Evolutionary conservation across 2,888 invertebrate species (phyloP).

Genomic region (Pristionchus exspectatus): DNA sequence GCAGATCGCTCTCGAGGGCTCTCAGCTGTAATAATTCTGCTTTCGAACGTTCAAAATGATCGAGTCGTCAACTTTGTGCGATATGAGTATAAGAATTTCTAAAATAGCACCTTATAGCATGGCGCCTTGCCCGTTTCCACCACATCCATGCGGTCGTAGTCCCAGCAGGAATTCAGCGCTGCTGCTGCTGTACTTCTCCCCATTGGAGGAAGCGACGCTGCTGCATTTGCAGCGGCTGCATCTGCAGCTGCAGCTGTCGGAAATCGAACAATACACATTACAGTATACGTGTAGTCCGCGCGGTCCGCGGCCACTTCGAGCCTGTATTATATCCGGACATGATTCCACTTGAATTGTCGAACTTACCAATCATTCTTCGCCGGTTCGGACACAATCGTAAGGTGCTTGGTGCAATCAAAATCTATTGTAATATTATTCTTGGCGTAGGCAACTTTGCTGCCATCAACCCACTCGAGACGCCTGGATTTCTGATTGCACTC

Average conservation of each 20-base stretch:
- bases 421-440: neutral
- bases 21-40: no score
- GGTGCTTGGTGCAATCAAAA: neutral
- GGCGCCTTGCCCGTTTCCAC: neutral
- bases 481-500: neutral
- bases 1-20: no score
- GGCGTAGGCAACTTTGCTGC: neutral
- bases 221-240: no score
- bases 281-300: neutral
- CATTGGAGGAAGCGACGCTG: neutral
- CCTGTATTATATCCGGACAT: neutral
- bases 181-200: neutral
- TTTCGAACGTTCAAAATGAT: neutral
- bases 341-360: no score
- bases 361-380: neutral
- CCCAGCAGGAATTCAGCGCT: neutral
- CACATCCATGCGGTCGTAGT: neutral
- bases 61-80: neutral
- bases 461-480: neutral
- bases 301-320: neutral
- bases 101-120: neutral
- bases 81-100: neutral
- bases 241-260: neutral
- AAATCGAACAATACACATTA: neutral
- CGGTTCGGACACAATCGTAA: neutral